A percentile compares a stretch with the other conserved stretches of the same genome.
These are phyloP conservation scores for Delichon dasypus DNA, from an alignment of 2,797 vertebrate species.

Conservation along the genomic window DNA sequence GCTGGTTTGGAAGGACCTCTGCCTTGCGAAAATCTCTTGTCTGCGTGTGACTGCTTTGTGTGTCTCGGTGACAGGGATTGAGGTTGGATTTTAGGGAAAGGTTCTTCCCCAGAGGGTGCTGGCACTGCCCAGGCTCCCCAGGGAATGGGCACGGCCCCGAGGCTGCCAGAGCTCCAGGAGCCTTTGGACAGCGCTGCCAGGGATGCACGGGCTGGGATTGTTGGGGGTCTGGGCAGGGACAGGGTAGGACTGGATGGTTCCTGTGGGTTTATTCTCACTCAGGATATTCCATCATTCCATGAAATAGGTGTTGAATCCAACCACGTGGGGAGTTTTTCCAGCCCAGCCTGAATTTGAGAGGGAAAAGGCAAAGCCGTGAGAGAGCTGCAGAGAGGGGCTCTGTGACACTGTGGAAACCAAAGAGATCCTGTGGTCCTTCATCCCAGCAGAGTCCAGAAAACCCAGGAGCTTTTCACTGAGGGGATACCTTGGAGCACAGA, in stretches of 20 bases:
- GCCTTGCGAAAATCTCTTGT: too few species aligned
- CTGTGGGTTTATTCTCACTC: fast-evolving
- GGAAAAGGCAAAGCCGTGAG: background rate
- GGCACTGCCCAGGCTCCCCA: background rate
- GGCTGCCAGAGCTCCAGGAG: background rate
- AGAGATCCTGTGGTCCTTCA: background rate
- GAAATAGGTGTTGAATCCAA: background rate
- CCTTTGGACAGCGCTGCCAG: background rate
- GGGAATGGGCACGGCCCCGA: background rate
- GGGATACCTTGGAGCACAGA: background rate
- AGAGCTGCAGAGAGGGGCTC: background rate
- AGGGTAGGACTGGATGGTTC: too few species aligned
- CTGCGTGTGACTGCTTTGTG: too few species aligned
- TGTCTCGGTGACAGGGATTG: too few species aligned
- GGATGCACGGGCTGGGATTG: background rate
- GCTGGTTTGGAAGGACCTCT: too few species aligned
- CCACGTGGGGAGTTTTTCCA: background rate
- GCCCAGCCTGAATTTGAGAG: background rate
- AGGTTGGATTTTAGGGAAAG: fast-evolving
- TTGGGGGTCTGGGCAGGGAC: background rate
- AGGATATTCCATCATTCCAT: background rate
- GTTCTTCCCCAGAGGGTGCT: background rate
- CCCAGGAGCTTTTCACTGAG: background rate
- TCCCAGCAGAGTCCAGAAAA: background rate
- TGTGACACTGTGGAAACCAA: fast-evolving